phyloP scores from a whole-genome alignment of 2,888 invertebrate genomes.

The Furcula furcula region DNA sequence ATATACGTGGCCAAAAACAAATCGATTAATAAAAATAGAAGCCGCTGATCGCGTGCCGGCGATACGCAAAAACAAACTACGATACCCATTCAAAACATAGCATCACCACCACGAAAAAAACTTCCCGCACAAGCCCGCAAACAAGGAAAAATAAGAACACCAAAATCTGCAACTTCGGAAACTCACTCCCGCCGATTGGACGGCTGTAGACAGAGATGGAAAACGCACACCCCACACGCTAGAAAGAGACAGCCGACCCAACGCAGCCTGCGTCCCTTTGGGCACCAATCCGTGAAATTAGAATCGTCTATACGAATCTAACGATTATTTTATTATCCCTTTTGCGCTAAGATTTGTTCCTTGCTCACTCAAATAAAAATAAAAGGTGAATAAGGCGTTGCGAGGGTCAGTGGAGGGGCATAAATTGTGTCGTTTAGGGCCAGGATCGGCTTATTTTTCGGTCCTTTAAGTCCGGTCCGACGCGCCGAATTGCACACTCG shows the following conservation, averaged over 20 bases:
- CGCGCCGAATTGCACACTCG: slow-evolving; percentile 29
- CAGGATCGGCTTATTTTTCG: slow-evolving; percentile 73
- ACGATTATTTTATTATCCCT: slow-evolving; percentile 82
- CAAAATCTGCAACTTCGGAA: slow-evolving; percentile 45
- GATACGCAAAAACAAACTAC: slow-evolving; percentile 24
- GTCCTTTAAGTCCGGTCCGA: slow-evolving; percentile 60
- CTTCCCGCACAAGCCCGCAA: slow-evolving; percentile 57
- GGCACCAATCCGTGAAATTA: slow-evolving; percentile 79
- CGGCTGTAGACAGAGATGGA: slow-evolving; percentile 45
- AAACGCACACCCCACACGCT: slow-evolving; percentile 16
- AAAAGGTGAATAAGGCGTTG: slow-evolving; percentile 78
- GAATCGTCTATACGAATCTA: slow-evolving; percentile 81
- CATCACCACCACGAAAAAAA: slow-evolving; percentile 33
- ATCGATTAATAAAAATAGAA: slow-evolving; percentile 16
- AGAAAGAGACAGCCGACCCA: slow-evolving; percentile 54
- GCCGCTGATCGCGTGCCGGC: slow-evolving; percentile 12
- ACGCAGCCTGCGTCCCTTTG: slow-evolving; percentile 65
- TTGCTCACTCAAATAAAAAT: slow-evolving; percentile 82
- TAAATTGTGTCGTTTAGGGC: slow-evolving; percentile 74
- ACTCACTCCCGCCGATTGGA: slow-evolving; percentile 58
- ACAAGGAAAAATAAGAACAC: slow-evolving; percentile 62
- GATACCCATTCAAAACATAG: slow-evolving; percentile 22
- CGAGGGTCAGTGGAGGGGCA: slow-evolving; percentile 71
- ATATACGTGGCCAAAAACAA: slow-evolving; percentile 1
- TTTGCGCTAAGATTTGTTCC: slow-evolving; percentile 81